Base-by-base conservation (phyloP, 2,888 invertebrate species). In the Drosophila merina region DNA sequence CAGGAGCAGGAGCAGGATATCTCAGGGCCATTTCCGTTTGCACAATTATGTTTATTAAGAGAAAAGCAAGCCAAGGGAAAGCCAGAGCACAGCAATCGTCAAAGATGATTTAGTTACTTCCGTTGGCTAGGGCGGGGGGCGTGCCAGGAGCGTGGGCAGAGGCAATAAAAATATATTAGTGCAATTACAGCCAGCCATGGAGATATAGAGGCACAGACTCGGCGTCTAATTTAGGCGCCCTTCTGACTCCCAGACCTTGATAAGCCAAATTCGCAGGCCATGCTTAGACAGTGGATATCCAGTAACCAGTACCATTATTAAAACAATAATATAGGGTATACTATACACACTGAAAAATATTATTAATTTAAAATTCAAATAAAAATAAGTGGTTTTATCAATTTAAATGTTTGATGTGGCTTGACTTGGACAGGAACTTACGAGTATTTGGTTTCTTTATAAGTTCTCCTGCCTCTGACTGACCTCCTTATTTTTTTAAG, bases 91-190 rank as follows among this genome's bases (percentile, higher is more conserved):
- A 70, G 82, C 83, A 74, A 77, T 88, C 82, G 84, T 84, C 89
- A 87, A 88, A 90, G 89, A 89, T 90, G 90, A 90, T 90, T 90
- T 90, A 90, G 80, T 86, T 81, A 89, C 89, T 87, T 88, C 76
- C 77, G 72, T 60, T 60, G 76, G 75, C 69, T 71, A n/a, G n/a
- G 36, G 57, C 14, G 25, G 44, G 70, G 71, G 77, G 70, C 63
- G 70, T 66, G 74, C 26, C 49, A 26, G 48, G 59, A 52, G 59
- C 73, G 70, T 68, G 64, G 68, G 76, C 75, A 72, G 73, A 28
- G 77, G 81, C 88, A 89, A 89, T 90, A 89, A 89, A 89, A 89
- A 85, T 88, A 88, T 86, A 81, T 89, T 84, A 86, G 76, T 86
- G 88, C 89, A 90, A 89, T 89, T 89, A 89, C 88, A 82, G 86